phyloP scores from a whole-genome alignment of 2,888 invertebrate species.

The Lapara coniferarum region DNA sequence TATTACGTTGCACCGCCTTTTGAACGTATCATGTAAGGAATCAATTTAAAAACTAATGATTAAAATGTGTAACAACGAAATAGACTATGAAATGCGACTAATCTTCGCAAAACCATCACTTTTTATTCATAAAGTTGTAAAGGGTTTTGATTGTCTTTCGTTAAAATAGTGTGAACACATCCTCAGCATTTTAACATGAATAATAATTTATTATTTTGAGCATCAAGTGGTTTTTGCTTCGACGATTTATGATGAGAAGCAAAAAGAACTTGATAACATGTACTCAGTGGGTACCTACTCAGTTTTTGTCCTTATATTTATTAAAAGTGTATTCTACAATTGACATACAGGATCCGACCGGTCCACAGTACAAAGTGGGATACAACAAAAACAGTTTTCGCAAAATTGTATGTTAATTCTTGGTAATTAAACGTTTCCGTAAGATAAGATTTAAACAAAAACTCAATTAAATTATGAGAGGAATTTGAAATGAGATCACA shows the following conservation, averaged over 20 bases:
- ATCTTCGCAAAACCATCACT: no score
- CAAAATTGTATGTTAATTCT: slow-evolving; percentile 28
- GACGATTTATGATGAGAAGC: slow-evolving; percentile 24
- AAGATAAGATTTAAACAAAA: slow-evolving; percentile 1
- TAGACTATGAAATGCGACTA: no score
- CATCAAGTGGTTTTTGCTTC: slow-evolving; percentile 23
- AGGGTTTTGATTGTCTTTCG: no score
- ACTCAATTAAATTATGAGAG: not conserved
- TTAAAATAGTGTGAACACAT: not conserved
- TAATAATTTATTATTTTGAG: slow-evolving; percentile 25
- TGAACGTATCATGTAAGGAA: no score
- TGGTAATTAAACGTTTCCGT: slow-evolving; percentile 20
- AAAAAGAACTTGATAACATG: slow-evolving; percentile 11
- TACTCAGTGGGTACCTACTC: slow-evolving; percentile 1
- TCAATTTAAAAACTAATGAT: no score
- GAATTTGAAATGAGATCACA: not conserved
- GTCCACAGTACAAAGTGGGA: slow-evolving; percentile 23
- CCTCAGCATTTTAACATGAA: slow-evolving; percentile 12
- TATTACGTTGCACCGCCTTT: no score
- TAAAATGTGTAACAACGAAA: no score
- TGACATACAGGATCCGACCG: not conserved
- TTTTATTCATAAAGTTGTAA: no score
- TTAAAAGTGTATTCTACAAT: slow-evolving; percentile 22
- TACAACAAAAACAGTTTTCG: slow-evolving; percentile 26
- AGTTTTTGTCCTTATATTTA: slow-evolving; percentile 17